Conservation (phyloP, 2,113 vertebrate species). For the Pardalotus punctatus region DNA sequence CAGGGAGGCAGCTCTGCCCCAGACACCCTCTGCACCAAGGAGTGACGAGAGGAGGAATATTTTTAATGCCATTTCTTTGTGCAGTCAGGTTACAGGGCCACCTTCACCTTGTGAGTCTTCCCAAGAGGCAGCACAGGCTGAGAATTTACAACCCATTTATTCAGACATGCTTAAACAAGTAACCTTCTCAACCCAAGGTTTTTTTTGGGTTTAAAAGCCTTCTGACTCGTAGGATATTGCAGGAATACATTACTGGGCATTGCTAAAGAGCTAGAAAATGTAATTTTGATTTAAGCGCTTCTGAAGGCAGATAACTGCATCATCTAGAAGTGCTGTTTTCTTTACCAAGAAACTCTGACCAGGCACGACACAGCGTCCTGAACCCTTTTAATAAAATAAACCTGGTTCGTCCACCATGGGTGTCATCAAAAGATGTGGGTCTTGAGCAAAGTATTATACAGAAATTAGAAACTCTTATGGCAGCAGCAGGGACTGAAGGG, state of each 20-base stretch:
- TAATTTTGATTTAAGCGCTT: not conserved
- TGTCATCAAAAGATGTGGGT: not conserved
- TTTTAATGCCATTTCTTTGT: not conserved
- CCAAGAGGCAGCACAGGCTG: not conserved
- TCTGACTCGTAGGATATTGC: not conserved
- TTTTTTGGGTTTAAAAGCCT: not conserved
- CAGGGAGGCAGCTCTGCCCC: not conserved
- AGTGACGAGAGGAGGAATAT: not conserved
- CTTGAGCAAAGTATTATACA: not conserved
- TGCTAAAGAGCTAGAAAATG: not conserved
- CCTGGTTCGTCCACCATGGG: not conserved
- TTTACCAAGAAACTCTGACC: not conserved
- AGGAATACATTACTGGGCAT: not conserved
- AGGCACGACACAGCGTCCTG: accelerated
- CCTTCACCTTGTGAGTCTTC: not conserved
- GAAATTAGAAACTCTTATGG: not conserved
- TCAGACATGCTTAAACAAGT: not conserved
- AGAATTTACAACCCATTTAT: not conserved
- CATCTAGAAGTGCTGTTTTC: not conserved
- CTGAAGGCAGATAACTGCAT: not conserved
- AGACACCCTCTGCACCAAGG: not conserved
- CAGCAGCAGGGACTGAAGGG: not conserved
- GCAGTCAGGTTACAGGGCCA: not conserved
- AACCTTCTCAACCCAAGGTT: not conserved
- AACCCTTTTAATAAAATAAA: not conserved